These are phyloP conservation scores for Leucania comma DNA, from an alignment of 2,888 invertebrate genomes.

Conservation along the genomic window DNA sequence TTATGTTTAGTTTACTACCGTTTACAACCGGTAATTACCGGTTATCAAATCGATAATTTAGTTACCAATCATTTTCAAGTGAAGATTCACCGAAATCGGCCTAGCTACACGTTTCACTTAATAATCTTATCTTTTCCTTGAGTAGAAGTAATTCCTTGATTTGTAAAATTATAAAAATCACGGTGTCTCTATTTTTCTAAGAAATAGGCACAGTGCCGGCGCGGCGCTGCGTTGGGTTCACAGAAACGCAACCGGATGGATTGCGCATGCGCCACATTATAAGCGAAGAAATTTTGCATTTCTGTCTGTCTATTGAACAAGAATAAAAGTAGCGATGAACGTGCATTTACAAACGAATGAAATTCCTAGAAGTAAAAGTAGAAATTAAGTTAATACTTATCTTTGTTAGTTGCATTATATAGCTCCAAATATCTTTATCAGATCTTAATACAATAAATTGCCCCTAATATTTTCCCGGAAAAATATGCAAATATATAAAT, in stretches of 20 bases:
- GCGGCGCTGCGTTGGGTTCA: constrained; percentile 27
- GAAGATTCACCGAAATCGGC: constrained; percentile 17
- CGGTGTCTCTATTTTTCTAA: constrained; percentile 45
- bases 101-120: constrained; percentile 4
- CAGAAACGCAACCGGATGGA: constrained; percentile 61
- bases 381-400: not conserved
- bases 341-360: not conserved
- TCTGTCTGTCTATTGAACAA: constrained; percentile 20
- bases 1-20: constrained; percentile 25
- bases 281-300: constrained; percentile 51
- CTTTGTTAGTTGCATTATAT: not conserved
- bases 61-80: constrained; percentile 25
- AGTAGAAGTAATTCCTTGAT: constrained; percentile 23
- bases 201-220: constrained; percentile 38
- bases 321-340: constrained; percentile 10
- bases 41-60: constrained; percentile 40
- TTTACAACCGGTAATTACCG: constrained; percentile 30
- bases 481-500: too few relatives aligned
- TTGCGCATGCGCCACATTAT: constrained; percentile 56
- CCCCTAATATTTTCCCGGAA: too few relatives aligned
- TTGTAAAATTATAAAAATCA: constrained; percentile 42
- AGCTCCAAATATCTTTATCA: not conserved
- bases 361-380: too few relatives aligned
- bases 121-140: constrained; percentile 38
- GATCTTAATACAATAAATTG: too few relatives aligned